Conservation (phyloP, 2,113 vertebrate genomes). For the Eudyptes chrysolophus region DNA sequence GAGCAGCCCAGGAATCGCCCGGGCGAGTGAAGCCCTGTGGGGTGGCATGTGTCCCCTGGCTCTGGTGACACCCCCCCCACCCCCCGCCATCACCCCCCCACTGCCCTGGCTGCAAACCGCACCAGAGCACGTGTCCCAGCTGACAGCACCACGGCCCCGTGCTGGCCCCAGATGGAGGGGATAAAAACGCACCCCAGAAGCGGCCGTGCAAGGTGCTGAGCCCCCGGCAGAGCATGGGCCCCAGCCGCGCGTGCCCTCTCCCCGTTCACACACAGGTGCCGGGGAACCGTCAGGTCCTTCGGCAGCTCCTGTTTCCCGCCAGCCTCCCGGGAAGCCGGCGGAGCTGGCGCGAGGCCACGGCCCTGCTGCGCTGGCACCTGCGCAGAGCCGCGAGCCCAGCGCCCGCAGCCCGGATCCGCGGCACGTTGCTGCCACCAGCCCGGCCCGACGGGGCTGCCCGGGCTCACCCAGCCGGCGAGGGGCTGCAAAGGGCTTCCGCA, state of each 20-base stretch:
- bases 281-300: background rate
- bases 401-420: background rate
- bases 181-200: background rate
- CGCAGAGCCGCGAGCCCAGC: background rate
- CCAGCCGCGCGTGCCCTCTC: background rate
- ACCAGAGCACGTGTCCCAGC: background rate
- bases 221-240: background rate
- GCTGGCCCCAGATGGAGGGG: background rate
- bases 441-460: fast-evolving
- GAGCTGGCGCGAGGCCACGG: background rate
- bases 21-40: fast-evolving
- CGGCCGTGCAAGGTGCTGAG: background rate
- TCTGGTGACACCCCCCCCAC: background rate
- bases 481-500: background rate
- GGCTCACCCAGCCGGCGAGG: background rate
- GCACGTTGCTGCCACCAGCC: background rate
- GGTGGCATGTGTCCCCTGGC: background rate
- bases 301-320: background rate
- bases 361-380: background rate
- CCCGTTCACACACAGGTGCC: background rate
- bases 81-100: background rate
- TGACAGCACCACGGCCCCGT: background rate
- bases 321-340: background rate
- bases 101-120: background rate
- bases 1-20: background rate